A percentile compares a stretch with the other conserved stretches of the same genome.
Conservation (phyloP, 1,140 invertebrate genomes). For the Atta colombica region DNA sequence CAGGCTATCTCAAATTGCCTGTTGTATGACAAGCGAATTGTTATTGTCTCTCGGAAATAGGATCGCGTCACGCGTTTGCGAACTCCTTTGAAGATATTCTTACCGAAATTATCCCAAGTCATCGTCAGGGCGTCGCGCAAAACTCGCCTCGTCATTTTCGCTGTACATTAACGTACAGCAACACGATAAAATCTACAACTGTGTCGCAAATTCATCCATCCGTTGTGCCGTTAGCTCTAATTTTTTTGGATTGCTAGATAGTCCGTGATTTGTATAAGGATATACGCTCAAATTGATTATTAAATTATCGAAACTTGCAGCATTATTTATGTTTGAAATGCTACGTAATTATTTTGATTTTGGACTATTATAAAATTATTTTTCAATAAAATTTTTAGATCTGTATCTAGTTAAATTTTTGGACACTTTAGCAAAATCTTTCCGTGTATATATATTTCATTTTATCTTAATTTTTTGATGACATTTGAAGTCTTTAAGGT, state of each 20-base stretch:
- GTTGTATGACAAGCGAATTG: conserved; percentile 19
- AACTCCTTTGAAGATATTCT: neutral
- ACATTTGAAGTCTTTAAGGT: too few relatives aligned
- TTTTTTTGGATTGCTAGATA: conserved; percentile 11
- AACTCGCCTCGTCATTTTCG: conserved; percentile 36
- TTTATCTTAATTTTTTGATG: too few relatives aligned
- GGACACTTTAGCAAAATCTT: too few relatives aligned
- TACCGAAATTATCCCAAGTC: conserved; percentile 34
- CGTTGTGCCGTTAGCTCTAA: conserved; percentile 36
- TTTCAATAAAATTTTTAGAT: too few relatives aligned
- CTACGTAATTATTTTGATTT: too few relatives aligned
- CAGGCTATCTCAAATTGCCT: conserved; percentile 6
- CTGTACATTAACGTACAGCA: conserved; percentile 21
- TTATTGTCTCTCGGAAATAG: conserved; percentile 12
- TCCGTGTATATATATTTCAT: too few relatives aligned
- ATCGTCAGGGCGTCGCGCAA: neutral
- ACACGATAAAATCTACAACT: conserved; percentile 55
- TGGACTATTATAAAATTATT: too few relatives aligned
- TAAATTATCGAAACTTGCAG: too few relatives aligned
- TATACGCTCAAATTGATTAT: too few relatives aligned
- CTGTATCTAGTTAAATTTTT: too few relatives aligned
- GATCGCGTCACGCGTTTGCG: neutral
- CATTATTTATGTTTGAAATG: too few relatives aligned
- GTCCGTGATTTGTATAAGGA: neutral
- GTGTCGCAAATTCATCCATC: neutral